Evolutionary conservation across 2,113 vertebrate species (phyloP).

Genomic region (Grammatotria lemairii): DNA sequence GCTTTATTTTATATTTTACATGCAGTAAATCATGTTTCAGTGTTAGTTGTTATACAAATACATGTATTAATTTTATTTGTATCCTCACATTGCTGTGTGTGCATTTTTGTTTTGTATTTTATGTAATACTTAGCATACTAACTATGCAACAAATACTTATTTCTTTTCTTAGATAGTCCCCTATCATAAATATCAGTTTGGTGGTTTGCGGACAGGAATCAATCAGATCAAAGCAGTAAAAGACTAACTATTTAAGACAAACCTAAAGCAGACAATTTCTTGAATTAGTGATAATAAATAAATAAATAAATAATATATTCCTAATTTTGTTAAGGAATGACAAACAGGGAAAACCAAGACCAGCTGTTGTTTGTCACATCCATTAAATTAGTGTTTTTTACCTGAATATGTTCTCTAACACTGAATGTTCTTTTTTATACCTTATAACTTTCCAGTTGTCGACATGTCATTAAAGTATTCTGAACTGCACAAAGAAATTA

Average conservation of each 20-base stretch:
- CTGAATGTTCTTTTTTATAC: neutral
- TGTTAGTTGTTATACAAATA: neutral
- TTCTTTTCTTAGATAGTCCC: neutral
- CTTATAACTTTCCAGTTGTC: neutral
- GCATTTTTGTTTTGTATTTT: neutral
- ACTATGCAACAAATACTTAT: neutral
- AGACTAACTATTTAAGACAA: neutral
- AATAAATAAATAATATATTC: neutral
- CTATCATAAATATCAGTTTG: neutral
- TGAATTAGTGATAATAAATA: neutral
- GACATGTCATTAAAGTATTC: neutral
- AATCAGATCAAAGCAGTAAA: neutral
- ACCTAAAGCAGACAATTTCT: neutral
- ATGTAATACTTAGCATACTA: accelerated
- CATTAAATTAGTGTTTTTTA: neutral
- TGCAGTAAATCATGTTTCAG: neutral
- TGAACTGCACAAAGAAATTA: neutral
- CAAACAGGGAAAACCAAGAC: neutral
- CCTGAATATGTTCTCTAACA: neutral
- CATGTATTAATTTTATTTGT: neutral
- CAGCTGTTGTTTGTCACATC: neutral
- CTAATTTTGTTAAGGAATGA: neutral
- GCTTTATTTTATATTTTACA: neutral
- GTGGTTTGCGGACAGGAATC: accelerated
- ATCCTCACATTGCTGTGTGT: neutral